Conservation (phyloP, 2,113 vertebrate species). For the Sminthopsis crassicaudata region DNA sequence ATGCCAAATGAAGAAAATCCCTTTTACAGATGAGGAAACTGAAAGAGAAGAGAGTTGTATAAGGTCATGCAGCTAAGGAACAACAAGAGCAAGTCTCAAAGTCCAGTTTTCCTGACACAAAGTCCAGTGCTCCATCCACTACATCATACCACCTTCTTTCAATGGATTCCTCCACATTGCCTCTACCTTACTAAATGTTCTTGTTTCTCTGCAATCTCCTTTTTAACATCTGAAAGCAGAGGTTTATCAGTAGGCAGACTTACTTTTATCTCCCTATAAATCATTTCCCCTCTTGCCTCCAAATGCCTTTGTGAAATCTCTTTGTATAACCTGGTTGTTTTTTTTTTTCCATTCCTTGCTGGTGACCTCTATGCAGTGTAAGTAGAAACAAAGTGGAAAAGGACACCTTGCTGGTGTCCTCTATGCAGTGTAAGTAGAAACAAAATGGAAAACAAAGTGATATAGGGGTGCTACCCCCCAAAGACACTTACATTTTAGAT, state of each 20-base stretch:
- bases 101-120: neutral
- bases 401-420: neutral
- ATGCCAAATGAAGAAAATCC: neutral
- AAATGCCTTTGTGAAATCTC: neutral
- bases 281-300: neutral
- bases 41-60: neutral
- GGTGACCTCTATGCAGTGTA: neutral
- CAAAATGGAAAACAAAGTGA: neutral
- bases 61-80: neutral
- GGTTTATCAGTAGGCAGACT: neutral
- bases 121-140: neutral
- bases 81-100: neutral
- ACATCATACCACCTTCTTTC: neutral
- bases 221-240: neutral
- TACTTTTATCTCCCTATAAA: neutral
- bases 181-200: neutral
- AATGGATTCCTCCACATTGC: slow-evolving; percentile 19
- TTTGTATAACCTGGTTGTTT: neutral
- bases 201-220: neutral
- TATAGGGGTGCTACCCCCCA: neutral
- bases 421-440: neutral
- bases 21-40: neutral
- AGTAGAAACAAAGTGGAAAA: neutral
- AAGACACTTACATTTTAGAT: slow-evolving; percentile 27
- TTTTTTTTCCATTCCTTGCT: neutral